A percentile compares a stretch with the other conserved stretches of the same genome.
Conservation (phyloP, 2,113 vertebrate genomes). For the Ictalurus furcatus region DNA sequence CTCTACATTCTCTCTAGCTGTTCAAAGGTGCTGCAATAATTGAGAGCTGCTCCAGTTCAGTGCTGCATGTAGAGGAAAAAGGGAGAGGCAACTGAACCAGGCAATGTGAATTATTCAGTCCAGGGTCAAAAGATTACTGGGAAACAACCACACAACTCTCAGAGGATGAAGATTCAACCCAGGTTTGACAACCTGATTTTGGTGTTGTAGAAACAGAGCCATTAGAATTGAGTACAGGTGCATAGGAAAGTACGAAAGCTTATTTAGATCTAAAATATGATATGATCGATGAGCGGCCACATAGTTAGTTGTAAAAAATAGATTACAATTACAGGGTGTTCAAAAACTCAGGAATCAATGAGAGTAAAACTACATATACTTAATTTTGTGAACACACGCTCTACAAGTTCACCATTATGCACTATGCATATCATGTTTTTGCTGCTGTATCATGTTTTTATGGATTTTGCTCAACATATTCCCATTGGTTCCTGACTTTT, state of each 20-base stretch:
- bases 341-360: not conserved
- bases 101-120: constrained; percentile 69
- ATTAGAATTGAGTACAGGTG: not conserved
- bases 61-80: constrained; percentile 26
- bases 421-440: not conserved
- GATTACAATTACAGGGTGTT: not conserved
- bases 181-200: constrained; percentile 18
- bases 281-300: not conserved
- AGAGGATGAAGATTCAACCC: constrained; percentile 4
- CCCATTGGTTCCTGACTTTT: not conserved
- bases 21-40: constrained; percentile 31
- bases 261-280: not conserved
- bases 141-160: constrained; percentile 29
- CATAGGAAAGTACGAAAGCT: not conserved
- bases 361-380: not conserved
- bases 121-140: constrained; percentile 47
- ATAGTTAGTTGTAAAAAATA: not conserved
- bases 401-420: not conserved
- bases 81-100: constrained; percentile 59
- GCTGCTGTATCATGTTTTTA: not conserved
- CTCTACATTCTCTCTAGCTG: not conserved
- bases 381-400: not conserved
- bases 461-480: not conserved
- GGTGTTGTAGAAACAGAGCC: not conserved
- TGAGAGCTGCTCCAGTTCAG: constrained; percentile 17